Evolutionary conservation across 2,888 invertebrate genomes (phyloP), one percentile per base, ranked within the genome.

Genomic region (Meganola albula): DNA sequence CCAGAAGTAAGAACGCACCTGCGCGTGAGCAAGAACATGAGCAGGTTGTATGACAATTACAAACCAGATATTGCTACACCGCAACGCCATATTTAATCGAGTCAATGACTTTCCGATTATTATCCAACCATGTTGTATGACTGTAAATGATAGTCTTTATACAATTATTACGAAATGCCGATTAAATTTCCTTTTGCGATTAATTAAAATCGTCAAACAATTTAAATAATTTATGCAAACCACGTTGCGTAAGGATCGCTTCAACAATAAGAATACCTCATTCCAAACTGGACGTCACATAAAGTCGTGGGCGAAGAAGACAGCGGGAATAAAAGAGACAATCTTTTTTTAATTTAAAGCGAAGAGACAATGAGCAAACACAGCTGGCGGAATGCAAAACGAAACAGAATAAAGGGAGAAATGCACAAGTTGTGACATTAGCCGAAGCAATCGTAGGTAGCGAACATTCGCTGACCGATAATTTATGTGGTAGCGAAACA

Each of bases 361-460:
- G 62, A 65, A 66, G 74, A 80, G 79, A 83, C 84, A 83, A 83
- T 82, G 84, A 84, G 72, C 80, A 77, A 83, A 80, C 79, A 76
- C 78, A 80, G 78, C 73, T 80, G 80, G 73, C 48, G 72, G 83
- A 82, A 85, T 83, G 82, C 78, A 83, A 85, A 84, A 83, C 69
- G 72, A 79, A 64, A 49, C 53, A 50, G 56, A 68, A 66, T 63
- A 65, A 65, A 67, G 59, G 58, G 56, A 69, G 62, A 68, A 68
- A 69, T 60, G 63, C 73, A 69, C 66, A 65, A 68, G 58, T 60
- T 60, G 66, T 64, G 60, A 70, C 63, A 61, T 65, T 61, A 60
- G 61, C 63, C 55, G 55, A 66, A 63, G 66, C 64, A 63, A 64
- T 66, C 58, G 62, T 65, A 65, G 63, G 74, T 73, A 69, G 73